These are phyloP conservation scores for Acipenser ruthenus DNA, from an alignment of 2,797 vertebrate species.

Conservation along the genomic window DNA sequence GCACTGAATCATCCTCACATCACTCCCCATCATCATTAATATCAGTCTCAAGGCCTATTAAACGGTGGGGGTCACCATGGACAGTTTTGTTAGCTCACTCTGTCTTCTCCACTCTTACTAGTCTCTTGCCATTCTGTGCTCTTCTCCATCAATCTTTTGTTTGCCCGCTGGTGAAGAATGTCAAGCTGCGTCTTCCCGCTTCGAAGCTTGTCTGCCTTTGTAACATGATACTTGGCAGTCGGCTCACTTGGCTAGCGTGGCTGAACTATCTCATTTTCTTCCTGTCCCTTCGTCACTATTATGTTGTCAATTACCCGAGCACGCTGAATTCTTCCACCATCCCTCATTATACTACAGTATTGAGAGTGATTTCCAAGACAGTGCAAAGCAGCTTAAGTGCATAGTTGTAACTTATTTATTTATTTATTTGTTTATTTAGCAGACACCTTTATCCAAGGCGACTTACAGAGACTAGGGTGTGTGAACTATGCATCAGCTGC, in stretches of 20 bases:
- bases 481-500: too few species aligned
- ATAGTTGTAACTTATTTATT: neutral
- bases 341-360: neutral
- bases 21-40: conserved; percentile 20
- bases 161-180: neutral
- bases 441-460: too few species aligned
- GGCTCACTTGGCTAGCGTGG: neutral
- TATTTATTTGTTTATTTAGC: too few species aligned
- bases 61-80: neutral
- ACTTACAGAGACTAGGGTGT: too few species aligned
- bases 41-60: neutral
- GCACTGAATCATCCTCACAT: conserved; percentile 14
- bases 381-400: conserved; percentile 4
- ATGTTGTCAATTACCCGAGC: conserved; percentile 22
- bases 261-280: conserved; percentile 15
- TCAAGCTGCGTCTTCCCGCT: neutral
- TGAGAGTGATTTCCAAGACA: conserved; percentile 1
- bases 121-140: conserved; percentile 1
- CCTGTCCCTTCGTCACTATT: conserved; percentile 19
- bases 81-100: neutral
- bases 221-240: neutral
- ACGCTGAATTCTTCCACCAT: neutral
- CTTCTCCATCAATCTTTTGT: conserved; percentile 14
- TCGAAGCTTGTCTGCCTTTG: neutral
- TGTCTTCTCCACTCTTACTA: neutral